Evolutionary conservation across 2,797 vertebrate genomes (phyloP).

Genomic region (Gila robusta): DNA sequence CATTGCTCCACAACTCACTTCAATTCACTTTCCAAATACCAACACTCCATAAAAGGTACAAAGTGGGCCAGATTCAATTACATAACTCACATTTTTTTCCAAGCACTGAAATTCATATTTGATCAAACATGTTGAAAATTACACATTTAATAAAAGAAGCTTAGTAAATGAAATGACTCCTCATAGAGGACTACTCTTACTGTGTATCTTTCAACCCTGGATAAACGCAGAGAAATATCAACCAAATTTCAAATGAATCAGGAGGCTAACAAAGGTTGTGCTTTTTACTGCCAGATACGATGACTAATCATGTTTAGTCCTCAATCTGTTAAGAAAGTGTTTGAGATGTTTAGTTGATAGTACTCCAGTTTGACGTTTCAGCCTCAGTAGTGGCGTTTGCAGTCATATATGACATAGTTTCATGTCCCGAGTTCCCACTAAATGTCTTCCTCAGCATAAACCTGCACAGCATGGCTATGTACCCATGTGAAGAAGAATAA

Average conservation of each 20-base stretch:
- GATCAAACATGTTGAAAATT: slow-evolving; percentile 44
- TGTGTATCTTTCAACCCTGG: slow-evolving; percentile 42
- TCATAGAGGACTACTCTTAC: slow-evolving; percentile 75
- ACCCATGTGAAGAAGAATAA: slow-evolving; percentile 24
- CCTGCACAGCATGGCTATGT: slow-evolving; percentile 60
- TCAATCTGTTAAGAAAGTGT: neutral
- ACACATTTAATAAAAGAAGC: slow-evolving; percentile 44
- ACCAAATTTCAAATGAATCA: slow-evolving; percentile 33
- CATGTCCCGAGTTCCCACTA: slow-evolving; percentile 74
- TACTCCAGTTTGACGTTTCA: neutral
- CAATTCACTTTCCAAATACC: slow-evolving; percentile 65
- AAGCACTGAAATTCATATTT: slow-evolving; percentile 59
- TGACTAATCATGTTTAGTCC: neutral
- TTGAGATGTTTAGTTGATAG: slow-evolving; percentile 15
- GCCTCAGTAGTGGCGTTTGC: slow-evolving; percentile 36
- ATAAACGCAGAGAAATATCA: slow-evolving; percentile 54
- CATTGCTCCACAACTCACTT: slow-evolving; percentile 61
- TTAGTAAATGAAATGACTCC: slow-evolving; percentile 66
- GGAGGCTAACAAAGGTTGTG: slow-evolving; percentile 39
- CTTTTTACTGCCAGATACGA: neutral
- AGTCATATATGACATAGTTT: slow-evolving; percentile 73
- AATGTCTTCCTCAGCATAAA: slow-evolving; percentile 66
- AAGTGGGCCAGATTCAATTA: slow-evolving; percentile 54
- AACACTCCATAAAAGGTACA: slow-evolving; percentile 64
- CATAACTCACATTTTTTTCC: slow-evolving; percentile 47